phyloP scores from a whole-genome alignment of 2,113 vertebrate genomes.

The Acrocephalus kingi region DNA sequence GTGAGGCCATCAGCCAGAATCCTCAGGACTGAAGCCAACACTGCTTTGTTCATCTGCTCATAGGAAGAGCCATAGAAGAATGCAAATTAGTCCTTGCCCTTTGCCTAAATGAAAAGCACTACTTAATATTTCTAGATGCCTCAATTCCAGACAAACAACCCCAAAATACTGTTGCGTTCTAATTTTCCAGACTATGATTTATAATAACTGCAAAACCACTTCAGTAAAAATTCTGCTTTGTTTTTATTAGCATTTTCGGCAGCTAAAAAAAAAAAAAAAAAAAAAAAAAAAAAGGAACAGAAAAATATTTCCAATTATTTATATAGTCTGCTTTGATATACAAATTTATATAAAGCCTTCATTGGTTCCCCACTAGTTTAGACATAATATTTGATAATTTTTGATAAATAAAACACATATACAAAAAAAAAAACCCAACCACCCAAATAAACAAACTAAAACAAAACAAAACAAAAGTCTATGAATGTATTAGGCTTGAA shows the following conservation, averaged over 20 bases:
- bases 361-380: not conserved
- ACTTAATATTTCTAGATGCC: slow-evolving; percentile 27
- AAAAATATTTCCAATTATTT: not conserved
- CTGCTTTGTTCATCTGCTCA: not conserved
- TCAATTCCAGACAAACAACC: slow-evolving; percentile 4
- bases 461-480: not conserved
- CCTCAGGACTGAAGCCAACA: slow-evolving; percentile 31
- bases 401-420: not conserved
- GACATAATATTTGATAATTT: not conserved
- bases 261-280: not conserved
- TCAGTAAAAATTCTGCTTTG: not conserved
- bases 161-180: not conserved
- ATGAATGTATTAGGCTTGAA: not conserved
- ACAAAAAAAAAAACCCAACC: not conserved
- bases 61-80: slow-evolving; percentile 45
- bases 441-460: not conserved
- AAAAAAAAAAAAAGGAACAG: not conserved
- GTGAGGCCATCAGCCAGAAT: slow-evolving; percentile 40
- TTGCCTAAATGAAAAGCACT: slow-evolving; percentile 9
- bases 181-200: not conserved
- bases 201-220: not conserved
- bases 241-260: not conserved
- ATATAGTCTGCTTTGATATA: not conserved
- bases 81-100: slow-evolving; percentile 41
- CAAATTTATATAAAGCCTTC: not conserved